Conservation (phyloP, 2,888 invertebrate species). For the Diplazon laetatorius region DNA sequence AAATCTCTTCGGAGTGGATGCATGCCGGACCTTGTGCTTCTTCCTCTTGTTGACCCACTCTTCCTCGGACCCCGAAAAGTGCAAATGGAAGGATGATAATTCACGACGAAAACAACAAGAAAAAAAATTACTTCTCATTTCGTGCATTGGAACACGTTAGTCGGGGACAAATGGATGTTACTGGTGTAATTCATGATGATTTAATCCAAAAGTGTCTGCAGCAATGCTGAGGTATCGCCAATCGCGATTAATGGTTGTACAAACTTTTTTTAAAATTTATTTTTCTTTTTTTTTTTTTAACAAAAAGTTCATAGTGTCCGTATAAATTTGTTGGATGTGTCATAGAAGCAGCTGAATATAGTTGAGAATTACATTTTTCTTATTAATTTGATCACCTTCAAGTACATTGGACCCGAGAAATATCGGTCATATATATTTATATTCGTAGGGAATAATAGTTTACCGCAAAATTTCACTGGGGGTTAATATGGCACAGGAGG, state of each 20-base stretch:
- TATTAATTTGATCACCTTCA: too few relatives aligned
- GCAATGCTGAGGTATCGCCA: too few relatives aligned
- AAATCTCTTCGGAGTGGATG: conserved; percentile 8
- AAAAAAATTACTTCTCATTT: neutral
- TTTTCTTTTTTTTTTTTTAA: too few relatives aligned
- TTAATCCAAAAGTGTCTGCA: too few relatives aligned
- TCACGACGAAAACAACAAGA: neutral
- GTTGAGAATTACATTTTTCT: too few relatives aligned
- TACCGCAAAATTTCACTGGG: neutral
- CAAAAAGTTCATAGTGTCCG: too few relatives aligned
- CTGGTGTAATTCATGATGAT: too few relatives aligned
- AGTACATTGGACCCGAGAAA: neutral
- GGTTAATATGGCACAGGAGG: neutral
- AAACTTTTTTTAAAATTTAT: too few relatives aligned
- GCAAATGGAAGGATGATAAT: conserved; percentile 6
- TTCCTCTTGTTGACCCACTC: conserved; percentile 18
- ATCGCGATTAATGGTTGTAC: too few relatives aligned
- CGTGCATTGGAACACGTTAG: neutral
- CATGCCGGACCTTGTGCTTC: conserved; percentile 21
- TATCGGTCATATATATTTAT: conserved; percentile 1
- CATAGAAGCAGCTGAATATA: too few relatives aligned
- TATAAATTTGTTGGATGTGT: too few relatives aligned
- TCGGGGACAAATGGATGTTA: neutral
- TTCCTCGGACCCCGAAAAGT: conserved; percentile 15
- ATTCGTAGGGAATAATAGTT: conserved; percentile 3